These are phyloP conservation scores for Pantherophis guttatus DNA, from an alignment of 2,113 vertebrate genomes.

Conservation along the genomic window DNA sequence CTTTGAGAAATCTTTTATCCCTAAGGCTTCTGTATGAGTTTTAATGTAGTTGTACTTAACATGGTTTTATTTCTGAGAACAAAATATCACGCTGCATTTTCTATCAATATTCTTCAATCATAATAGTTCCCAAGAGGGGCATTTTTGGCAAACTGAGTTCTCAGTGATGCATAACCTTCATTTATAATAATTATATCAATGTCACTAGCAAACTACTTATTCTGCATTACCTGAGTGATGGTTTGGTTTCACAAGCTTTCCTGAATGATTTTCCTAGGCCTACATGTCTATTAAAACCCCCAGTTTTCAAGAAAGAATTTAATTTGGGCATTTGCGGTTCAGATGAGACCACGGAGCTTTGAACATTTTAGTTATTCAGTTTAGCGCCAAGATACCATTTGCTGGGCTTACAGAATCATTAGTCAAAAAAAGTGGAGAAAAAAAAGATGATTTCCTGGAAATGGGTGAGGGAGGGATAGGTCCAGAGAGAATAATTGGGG, in stretches of 20 bases:
- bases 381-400: not conserved
- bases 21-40: not conserved
- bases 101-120: not conserved
- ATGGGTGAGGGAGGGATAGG: not conserved
- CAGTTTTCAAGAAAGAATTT: not conserved
- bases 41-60: not conserved
- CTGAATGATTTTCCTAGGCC: not conserved
- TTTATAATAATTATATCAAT: conserved; percentile 37
- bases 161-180: conserved; percentile 34
- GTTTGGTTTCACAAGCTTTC: conserved; percentile 40
- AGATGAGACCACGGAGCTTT: not conserved
- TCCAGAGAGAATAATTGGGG: not conserved
- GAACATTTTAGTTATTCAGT: not conserved
- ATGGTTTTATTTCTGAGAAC: not conserved
- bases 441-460: not conserved
- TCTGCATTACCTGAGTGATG: conserved; percentile 17
- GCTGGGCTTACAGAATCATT: not conserved
- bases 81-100: not conserved
- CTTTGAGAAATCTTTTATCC: not conserved
- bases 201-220: conserved; percentile 43
- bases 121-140: not conserved
- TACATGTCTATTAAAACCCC: not conserved
- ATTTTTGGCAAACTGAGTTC: conserved; percentile 42
- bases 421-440: not conserved
- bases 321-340: not conserved